Evolutionary conservation across 2,113 vertebrate species (phyloP), one percentile per base, ranked within the genome.

Genomic region (Holacanthus passer): DNA sequence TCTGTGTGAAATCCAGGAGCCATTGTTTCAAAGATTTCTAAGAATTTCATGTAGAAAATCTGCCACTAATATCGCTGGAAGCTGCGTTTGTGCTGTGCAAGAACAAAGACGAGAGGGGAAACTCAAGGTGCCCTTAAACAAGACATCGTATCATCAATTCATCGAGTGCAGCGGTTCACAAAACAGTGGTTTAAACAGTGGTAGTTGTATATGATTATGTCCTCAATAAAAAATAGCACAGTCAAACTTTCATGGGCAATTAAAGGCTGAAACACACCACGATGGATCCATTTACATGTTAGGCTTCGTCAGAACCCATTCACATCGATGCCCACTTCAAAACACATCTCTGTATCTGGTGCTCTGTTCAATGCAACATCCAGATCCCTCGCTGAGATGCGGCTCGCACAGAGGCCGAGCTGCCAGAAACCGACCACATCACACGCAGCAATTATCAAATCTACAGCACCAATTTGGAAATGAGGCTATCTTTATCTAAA

Each of bases 391-490:
- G 1, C 24, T 22, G 20, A 63, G 71, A 71, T 19, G 6, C 20
- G 35, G 71, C 39, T 37, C 73, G 22, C 76, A 64, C 32, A 14
- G 22, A 29, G 68, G 59, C 60, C 59, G 6, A 65, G 31, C 48
- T 32, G 64, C 63, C 41, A 63, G 73, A 73, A 58, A 55, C n/a
- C 29, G 37, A 84, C 84, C 85, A 76, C 85, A 82, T 82, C 81
- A 79, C 79, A 84, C 53, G 56, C 3, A 12, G 52, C 12, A 59
- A 41, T 70, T 80, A 60, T 31, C 35, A 56, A 78, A 66, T 68
- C 55, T 62, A 12, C 56, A 7, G 62, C 65, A 78, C 66, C 43
- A 5, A 35, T 71, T 77, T 73, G 41, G 22, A 78, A 82, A 73
- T 1, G 9, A 43, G 35, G 50, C 59, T 73, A 35, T 67, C 67